Percentiles rank a stretch among this genome's conserved stretches.
phyloP scores from a whole-genome alignment of 1,140 invertebrate species.

The Cryptotermes secundus region DNA sequence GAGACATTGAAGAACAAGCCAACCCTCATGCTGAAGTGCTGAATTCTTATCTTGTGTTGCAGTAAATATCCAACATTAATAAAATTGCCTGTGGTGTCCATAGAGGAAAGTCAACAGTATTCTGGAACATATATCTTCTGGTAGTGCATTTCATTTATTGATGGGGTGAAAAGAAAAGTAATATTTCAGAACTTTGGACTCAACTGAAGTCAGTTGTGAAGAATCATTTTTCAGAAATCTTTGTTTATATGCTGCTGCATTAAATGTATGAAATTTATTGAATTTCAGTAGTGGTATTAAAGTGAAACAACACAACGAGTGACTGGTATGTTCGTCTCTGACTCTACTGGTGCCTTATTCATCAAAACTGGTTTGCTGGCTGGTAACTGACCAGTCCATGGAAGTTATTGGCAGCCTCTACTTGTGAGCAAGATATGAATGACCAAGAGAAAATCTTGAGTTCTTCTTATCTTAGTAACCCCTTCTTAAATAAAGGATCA shows the following conservation, averaged over 20 bases:
- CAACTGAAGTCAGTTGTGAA: not conserved
- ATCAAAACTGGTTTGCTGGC: not conserved
- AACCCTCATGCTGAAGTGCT: not conserved
- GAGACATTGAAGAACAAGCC: not conserved
- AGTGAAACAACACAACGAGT: constrained; percentile 17
- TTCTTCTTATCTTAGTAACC: not conserved
- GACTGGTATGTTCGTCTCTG: not conserved
- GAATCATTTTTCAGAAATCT: not conserved
- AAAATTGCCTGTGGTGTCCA: constrained; percentile 17
- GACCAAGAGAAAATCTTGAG: not conserved
- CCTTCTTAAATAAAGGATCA: not conserved
- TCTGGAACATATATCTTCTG: constrained; percentile 27
- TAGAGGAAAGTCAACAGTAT: constrained; percentile 27
- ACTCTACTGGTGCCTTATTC: constrained; percentile 15
- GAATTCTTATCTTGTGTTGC: not conserved
- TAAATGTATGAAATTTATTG: constrained; percentile 6
- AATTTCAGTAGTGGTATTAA: not conserved
- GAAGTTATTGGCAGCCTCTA: not conserved
- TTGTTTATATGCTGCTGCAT: constrained; percentile 25
- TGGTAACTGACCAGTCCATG: not conserved
- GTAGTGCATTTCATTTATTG: constrained; percentile 26
- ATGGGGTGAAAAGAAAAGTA: constrained; percentile 8
- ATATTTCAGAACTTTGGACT: constrained; percentile 19
- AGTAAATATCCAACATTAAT: not conserved
- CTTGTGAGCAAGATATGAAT: not conserved